These are phyloP conservation scores for Falco punctatus DNA, from an alignment of 2,113 vertebrate species.

Conservation along the genomic window DNA sequence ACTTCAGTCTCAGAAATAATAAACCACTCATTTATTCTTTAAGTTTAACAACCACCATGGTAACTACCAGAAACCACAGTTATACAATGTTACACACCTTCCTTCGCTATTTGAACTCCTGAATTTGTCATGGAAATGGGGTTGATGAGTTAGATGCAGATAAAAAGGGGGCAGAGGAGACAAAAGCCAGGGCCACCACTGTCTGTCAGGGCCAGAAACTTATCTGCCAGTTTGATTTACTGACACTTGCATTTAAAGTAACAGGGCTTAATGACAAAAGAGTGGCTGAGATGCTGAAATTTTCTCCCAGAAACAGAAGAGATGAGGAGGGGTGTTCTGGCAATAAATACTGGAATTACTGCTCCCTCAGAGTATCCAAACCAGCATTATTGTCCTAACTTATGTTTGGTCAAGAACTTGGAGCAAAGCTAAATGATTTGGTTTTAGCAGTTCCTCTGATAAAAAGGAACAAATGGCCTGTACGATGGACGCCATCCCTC, in stretches of 20 bases:
- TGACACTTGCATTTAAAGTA: not conserved
- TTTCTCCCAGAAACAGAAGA: not conserved
- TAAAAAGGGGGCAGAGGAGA: not conserved
- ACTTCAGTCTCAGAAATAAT: slow-evolving; percentile 33
- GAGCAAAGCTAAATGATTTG: not conserved
- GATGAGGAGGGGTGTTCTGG: not conserved
- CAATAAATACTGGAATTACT: not conserved
- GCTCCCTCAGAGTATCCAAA: not conserved
- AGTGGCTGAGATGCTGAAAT: not conserved
- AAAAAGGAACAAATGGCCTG: not conserved
- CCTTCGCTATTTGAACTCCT: not conserved
- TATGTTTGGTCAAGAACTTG: not conserved
- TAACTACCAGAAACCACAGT: not conserved
- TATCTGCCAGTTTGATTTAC: not conserved
- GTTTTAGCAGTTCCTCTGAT: not conserved
- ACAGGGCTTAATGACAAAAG: not conserved
- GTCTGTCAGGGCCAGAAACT: rapidly evolving
- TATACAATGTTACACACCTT: not conserved
- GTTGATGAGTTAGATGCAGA: not conserved
- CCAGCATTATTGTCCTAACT: not conserved
- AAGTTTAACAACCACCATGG: not conserved
- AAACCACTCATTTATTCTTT: slow-evolving; percentile 14
- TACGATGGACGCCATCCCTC: not conserved
- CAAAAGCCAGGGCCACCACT: not conserved
- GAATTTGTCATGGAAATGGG: not conserved